Conservation (phyloP, 2,113 vertebrate species). For the Apodemus sylvaticus region DNA sequence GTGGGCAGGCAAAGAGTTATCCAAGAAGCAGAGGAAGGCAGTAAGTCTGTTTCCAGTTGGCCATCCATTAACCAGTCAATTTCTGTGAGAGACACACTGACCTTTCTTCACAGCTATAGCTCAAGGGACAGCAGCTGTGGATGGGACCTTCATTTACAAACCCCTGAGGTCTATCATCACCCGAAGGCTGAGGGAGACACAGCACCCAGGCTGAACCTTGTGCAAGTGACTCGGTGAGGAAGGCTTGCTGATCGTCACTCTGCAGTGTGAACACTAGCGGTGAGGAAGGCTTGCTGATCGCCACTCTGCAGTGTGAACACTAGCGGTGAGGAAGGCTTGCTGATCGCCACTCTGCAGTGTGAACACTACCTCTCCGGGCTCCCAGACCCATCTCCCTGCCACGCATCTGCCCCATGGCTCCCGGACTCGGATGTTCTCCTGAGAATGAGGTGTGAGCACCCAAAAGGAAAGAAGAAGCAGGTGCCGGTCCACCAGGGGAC, state of each 20-base stretch:
- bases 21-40: background rate
- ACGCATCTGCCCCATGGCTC: too few species aligned
- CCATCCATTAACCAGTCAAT: too few species aligned
- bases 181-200: background rate
- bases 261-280: too few species aligned
- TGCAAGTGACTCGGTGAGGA: background rate
- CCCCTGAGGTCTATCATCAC: background rate
- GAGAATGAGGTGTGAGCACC: background rate
- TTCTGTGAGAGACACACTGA: background rate
- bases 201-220: background rate
- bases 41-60: background rate
- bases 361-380: background rate
- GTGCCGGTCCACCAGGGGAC: fast-evolving
- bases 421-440: background rate
- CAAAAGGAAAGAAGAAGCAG: background rate
- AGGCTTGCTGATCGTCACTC: too few species aligned
- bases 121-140: background rate
- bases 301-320: too few species aligned
- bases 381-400: background rate
- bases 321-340: too few species aligned
- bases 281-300: too few species aligned
- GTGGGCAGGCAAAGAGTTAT: background rate
- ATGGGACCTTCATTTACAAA: background rate
- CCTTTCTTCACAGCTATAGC: background rate
- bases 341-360: too few species aligned